phyloP scores from a whole-genome alignment of 2,888 invertebrate genomes.

The Heliconius ethilla region DNA sequence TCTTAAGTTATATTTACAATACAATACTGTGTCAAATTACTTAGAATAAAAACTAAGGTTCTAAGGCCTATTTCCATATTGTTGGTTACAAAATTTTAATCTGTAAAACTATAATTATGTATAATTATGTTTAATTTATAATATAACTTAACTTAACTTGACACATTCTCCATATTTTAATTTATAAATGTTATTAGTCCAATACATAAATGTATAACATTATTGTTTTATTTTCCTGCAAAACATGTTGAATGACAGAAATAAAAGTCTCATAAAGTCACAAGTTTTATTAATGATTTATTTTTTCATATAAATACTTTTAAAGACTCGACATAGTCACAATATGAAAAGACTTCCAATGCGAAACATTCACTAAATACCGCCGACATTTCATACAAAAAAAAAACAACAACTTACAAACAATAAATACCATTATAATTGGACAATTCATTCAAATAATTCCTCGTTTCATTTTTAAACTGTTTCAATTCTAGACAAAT shows the following conservation, averaged over 20 bases:
- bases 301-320: constrained; percentile 80
- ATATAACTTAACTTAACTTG: not conserved
- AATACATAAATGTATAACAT: not conserved
- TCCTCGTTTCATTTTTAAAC: constrained; percentile 59
- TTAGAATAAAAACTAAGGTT: too few relatives aligned
- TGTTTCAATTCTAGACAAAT: constrained; percentile 55
- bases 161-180: not conserved
- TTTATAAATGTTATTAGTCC: not conserved
- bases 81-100: not conserved
- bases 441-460: constrained; percentile 77
- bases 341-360: constrained; percentile 76
- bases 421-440: constrained; percentile 76
- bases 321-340: constrained; percentile 79
- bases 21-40: too few relatives aligned
- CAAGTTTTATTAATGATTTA: constrained; percentile 72
- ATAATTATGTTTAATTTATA: constrained; percentile 6
- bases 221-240: not conserved
- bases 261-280: constrained; percentile 69
- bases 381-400: constrained; percentile 70
- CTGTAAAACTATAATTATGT: not conserved
- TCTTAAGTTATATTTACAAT: not conserved
- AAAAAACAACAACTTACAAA: constrained; percentile 74
- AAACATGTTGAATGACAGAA: constrained; percentile 41
- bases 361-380: constrained; percentile 74
- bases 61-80: too few relatives aligned